These are phyloP conservation scores for Sycophaga agraensis DNA, from an alignment of 1,140 invertebrate genomes.

Conservation along the genomic window DNA sequence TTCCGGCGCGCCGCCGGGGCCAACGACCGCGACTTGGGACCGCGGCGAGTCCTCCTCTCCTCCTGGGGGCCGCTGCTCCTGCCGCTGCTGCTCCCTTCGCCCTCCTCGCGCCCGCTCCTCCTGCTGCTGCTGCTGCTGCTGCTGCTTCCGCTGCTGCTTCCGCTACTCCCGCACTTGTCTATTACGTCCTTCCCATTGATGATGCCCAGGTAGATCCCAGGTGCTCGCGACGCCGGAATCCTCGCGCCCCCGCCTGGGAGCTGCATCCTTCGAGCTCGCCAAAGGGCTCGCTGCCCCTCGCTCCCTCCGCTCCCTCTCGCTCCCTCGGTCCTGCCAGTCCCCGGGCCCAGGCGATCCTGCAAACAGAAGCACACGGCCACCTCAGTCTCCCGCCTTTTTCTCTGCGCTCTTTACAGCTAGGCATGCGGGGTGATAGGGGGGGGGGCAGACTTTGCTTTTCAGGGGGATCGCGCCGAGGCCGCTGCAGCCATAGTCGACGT, in stretches of 20 bases:
- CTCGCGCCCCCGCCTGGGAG: slow-evolving; percentile 57
- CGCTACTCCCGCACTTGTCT: slow-evolving; percentile 46
- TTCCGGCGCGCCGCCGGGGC: slow-evolving; percentile 51
- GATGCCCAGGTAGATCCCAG: slow-evolving; percentile 44
- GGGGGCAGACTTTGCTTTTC: too few relatives aligned
- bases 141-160: slow-evolving; percentile 41
- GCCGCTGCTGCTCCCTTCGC: slow-evolving; percentile 5
- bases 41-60: slow-evolving; percentile 4
- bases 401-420: too few relatives aligned
- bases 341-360: too few relatives aligned
- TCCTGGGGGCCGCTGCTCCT: slow-evolving; percentile 17
- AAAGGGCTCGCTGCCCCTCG: slow-evolving; percentile 56
- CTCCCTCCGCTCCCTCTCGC: slow-evolving; percentile 50
- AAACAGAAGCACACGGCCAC: slow-evolving; percentile 31
- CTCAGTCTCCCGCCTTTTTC: too few relatives aligned
- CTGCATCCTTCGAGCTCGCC: slow-evolving; percentile 59
- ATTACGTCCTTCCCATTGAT: slow-evolving; percentile 44
- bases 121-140: slow-evolving; percentile 37
- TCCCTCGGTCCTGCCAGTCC: slow-evolving; percentile 31
- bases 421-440: too few relatives aligned
- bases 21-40: slow-evolving; percentile 45
- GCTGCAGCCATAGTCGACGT: too few relatives aligned
- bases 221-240: slow-evolving; percentile 37
- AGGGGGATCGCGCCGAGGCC: too few relatives aligned
- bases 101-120: not conserved